Conservation (phyloP, 2,113 vertebrate genomes). For the Nettapus auritus region DNA sequence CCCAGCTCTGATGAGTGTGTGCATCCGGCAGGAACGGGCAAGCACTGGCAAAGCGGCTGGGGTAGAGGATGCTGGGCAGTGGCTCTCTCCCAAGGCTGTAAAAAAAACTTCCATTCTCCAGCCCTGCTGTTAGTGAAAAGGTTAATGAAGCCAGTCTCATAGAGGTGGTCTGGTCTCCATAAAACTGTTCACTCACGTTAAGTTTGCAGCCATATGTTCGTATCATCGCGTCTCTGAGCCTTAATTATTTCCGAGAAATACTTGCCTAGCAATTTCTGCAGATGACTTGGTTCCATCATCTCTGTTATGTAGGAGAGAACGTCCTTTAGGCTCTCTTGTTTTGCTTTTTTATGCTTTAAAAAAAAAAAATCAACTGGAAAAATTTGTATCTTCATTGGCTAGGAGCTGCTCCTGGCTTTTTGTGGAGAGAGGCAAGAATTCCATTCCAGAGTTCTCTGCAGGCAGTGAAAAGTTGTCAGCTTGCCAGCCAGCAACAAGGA, state of each 20-base stretch:
- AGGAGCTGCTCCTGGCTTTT: constrained; percentile 7
- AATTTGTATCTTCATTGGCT: constrained; percentile 15
- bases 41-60: not conserved
- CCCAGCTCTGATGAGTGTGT: not conserved
- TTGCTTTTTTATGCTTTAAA: not conserved
- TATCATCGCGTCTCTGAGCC: not conserved
- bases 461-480: not conserved
- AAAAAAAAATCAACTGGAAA: not conserved
- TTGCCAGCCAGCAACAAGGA: not conserved
- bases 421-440: constrained; percentile 4
- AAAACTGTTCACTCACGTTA: fast-evolving
- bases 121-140: not conserved
- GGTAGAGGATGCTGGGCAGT: not conserved
- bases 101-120: not conserved
- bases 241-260: not conserved
- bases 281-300: not conserved
- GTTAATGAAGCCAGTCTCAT: not conserved
- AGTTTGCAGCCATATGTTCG: not conserved
- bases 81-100: not conserved
- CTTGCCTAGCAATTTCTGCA: not conserved
- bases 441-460: not conserved
- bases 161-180: not conserved
- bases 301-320: not conserved
- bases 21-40: not conserved
- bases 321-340: not conserved